These are phyloP conservation scores for Coleophora flavipennella DNA, from an alignment of 2,888 invertebrate species.

Conservation along the genomic window DNA sequence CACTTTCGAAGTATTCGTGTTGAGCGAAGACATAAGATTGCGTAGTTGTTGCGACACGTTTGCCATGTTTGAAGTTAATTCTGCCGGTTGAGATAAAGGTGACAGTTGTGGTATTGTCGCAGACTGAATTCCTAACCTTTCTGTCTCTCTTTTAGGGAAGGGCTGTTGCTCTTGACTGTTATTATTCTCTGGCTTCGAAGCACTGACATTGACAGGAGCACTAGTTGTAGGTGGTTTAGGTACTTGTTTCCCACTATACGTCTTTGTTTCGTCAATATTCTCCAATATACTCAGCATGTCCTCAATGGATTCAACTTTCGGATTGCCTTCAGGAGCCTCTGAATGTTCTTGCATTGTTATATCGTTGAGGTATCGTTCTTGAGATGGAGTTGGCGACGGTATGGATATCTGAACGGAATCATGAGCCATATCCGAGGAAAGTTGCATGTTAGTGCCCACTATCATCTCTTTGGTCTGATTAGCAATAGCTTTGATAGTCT, in stretches of 20 bases:
- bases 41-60: conserved; percentile 80
- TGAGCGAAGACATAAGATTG: conserved; percentile 77
- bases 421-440: conserved; percentile 70
- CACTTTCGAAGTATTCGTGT: conserved; percentile 62
- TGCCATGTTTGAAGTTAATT: conserved; percentile 80
- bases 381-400: conserved; percentile 76
- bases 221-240: conserved; percentile 26
- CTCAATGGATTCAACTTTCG: conserved; percentile 76
- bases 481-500: conserved; percentile 69
- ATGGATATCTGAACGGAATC: conserved; percentile 78
- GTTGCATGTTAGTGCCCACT: conserved; percentile 70
- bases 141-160: conserved; percentile 46
- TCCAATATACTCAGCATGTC: conserved; percentile 81
- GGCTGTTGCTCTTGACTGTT: conserved; percentile 37
- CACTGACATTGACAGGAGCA: conserved; percentile 20
- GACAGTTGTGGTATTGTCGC: conserved; percentile 78
- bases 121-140: conserved; percentile 51
- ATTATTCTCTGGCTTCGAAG: conserved; percentile 33
- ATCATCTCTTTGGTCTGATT: conserved; percentile 72
- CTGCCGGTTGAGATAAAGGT: conserved; percentile 80
- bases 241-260: conserved; percentile 39
- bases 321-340: conserved; percentile 65
- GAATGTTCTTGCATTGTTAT: conserved; percentile 74
- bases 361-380: conserved; percentile 76
- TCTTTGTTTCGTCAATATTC: conserved; percentile 68